These are phyloP conservation scores for Eurosta solidaginis DNA, from an alignment of 1,140 invertebrate genomes.

Conservation along the genomic window DNA sequence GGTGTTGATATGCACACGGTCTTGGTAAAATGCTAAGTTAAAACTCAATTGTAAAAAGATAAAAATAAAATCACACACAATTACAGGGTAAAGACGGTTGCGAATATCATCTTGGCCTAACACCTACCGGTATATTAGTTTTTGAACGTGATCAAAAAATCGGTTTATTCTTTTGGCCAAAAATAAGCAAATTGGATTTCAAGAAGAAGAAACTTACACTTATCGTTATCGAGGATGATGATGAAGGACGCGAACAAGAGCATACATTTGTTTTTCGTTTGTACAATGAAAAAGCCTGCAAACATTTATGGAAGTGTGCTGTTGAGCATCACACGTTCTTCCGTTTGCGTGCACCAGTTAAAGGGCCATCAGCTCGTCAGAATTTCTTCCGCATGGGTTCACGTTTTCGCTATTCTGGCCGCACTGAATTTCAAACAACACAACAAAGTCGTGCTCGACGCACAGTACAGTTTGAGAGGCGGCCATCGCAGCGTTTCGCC, in stretches of 20 bases:
- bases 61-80: conserved; percentile 48
- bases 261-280: conserved; percentile 90
- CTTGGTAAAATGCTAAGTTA: conserved; percentile 64
- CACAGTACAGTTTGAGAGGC: conserved; percentile 92
- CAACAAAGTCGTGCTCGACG: conserved; percentile 83
- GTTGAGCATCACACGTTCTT: conserved; percentile 99
- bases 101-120: conserved; percentile 95
- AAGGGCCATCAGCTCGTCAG: conserved; percentile 85
- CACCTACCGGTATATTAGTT: conserved; percentile 95
- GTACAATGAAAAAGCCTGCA: conserved; percentile 96
- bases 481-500: conserved; percentile 95
- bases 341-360: conserved; percentile 86
- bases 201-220: conserved; percentile 95
- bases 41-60: background rate
- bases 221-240: conserved; percentile 95
- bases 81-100: conserved; percentile 85
- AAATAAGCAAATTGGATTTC: conserved; percentile 91
- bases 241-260: conserved; percentile 89
- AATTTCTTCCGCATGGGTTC: conserved; percentile 98
- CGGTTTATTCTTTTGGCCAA: conserved; percentile 98
- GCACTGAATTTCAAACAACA: conserved; percentile 96
- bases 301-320: conserved; percentile 99
- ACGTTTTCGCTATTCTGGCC: conserved; percentile 89
- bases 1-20: conserved; percentile 96
- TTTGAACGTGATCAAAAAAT: conserved; percentile 96